Conservation (phyloP, 2,797 vertebrate species). For the Mus caroli region DNA sequence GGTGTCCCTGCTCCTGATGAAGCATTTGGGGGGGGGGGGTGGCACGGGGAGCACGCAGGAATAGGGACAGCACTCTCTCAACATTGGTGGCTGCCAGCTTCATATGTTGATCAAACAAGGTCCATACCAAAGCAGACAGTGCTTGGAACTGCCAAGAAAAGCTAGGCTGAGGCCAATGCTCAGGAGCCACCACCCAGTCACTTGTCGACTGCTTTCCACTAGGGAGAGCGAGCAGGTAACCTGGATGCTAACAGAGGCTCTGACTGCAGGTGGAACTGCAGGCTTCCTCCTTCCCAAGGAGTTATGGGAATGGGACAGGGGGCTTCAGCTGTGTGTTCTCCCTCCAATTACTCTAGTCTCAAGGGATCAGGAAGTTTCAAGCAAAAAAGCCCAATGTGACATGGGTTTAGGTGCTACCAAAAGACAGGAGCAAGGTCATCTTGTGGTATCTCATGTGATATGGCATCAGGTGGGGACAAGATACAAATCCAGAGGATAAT, state of each 20-base stretch:
- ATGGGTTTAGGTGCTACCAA: accelerated
- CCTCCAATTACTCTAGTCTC: conserved; percentile 27
- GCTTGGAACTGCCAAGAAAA: conserved; percentile 1
- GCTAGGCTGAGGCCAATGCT: background rate
- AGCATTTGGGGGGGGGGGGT: background rate
- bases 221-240: background rate
- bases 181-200: background rate
- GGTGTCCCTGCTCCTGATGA: background rate
- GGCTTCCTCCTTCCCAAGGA: conserved; percentile 16
- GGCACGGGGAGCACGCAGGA: too few species aligned
- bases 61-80: too few species aligned
- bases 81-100: too few species aligned
- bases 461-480: background rate
- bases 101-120: too few species aligned
- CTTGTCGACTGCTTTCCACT: background rate
- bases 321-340: background rate
- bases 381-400: background rate
- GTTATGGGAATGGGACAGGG: background rate
- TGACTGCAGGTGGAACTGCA: background rate
- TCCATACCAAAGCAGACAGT: background rate
- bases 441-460: background rate
- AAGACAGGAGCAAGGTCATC: background rate
- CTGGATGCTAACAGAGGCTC: background rate
- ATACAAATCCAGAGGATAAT: background rate
- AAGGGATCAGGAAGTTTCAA: background rate